Evolutionary conservation across 2,888 invertebrate species (phyloP).

Genomic region (Cantharis lateralis): DNA sequence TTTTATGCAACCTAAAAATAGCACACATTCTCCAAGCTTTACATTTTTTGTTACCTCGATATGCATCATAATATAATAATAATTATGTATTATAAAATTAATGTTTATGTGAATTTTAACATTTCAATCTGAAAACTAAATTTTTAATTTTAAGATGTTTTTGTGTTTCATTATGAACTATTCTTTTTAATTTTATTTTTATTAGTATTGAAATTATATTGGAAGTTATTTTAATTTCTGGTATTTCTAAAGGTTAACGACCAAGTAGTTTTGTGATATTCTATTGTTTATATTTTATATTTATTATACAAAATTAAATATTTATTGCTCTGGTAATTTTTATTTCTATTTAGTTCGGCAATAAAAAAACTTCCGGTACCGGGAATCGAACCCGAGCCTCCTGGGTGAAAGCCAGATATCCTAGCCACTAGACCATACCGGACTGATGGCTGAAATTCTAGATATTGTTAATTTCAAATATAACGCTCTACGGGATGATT

Average conservation of each 20-base stretch:
- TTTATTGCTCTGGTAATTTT: not conserved
- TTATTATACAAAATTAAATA: not conserved
- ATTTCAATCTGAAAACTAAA: not conserved
- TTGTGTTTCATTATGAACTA: not conserved
- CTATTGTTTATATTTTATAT: not conserved
- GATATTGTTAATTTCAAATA: too few relatives aligned
- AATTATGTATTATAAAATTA: not conserved
- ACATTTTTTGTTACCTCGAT: not conserved
- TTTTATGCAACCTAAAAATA: not conserved
- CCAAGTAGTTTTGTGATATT: not conserved
- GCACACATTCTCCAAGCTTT: not conserved
- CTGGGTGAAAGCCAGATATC: conserved; percentile 75
- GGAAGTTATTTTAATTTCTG: not conserved
- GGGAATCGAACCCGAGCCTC: conserved; percentile 78
- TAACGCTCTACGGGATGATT: too few relatives aligned
- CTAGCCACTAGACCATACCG: conserved; percentile 73
- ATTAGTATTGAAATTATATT: not conserved
- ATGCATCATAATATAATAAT: not conserved
- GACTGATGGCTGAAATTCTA: conserved; percentile 39
- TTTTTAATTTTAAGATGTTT: not conserved
- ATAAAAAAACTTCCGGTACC: conserved; percentile 62
- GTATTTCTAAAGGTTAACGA: not conserved
- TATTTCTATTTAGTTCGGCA: not conserved
- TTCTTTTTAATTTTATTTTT: not conserved
- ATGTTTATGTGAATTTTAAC: not conserved